These are phyloP conservation scores for Prochilodus magdalenae DNA, from an alignment of 2,113 vertebrate genomes.

Conservation along the genomic window DNA sequence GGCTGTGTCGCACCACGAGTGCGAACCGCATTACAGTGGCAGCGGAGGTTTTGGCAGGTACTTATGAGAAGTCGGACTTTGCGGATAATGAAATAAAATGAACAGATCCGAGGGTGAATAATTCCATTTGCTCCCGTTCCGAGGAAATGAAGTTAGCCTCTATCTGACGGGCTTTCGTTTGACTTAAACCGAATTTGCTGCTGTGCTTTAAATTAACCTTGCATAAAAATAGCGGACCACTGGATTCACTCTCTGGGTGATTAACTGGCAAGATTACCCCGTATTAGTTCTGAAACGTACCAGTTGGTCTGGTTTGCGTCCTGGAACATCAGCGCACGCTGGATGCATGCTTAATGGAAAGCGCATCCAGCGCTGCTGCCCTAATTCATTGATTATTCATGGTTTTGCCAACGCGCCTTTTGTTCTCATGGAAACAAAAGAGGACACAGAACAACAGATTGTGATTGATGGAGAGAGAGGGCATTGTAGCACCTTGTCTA, in stretches of 20 bases:
- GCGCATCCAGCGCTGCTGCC: not conserved
- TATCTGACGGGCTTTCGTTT: conserved; percentile 28
- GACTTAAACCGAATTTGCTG: conserved; percentile 15
- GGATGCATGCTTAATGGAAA: not conserved
- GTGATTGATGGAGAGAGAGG: conserved; percentile 22
- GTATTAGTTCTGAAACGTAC: not conserved
- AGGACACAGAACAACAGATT: conserved; percentile 30
- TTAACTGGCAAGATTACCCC: not conserved
- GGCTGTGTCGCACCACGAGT: not conserved
- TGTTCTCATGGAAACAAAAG: conserved; percentile 39
- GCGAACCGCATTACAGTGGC: not conserved
- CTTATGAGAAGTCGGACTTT: not conserved
- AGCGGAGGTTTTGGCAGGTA: not conserved
- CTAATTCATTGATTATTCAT: conserved; percentile 29
- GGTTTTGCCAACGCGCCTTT: conserved; percentile 10
- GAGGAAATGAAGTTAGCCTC: conserved; percentile 45
- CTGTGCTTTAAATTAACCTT: conserved; percentile 30
- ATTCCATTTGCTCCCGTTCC: conserved; percentile 16
- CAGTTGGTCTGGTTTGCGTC: not conserved
- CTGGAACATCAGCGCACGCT: not conserved
- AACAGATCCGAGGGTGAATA: conserved; percentile 18
- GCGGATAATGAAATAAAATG: conserved; percentile 22
- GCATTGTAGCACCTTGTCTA: not conserved
- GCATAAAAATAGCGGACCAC: not conserved
- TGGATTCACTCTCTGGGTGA: not conserved